Conservation (phyloP, 2,888 invertebrate genomes). For the Apamea crenata region DNA sequence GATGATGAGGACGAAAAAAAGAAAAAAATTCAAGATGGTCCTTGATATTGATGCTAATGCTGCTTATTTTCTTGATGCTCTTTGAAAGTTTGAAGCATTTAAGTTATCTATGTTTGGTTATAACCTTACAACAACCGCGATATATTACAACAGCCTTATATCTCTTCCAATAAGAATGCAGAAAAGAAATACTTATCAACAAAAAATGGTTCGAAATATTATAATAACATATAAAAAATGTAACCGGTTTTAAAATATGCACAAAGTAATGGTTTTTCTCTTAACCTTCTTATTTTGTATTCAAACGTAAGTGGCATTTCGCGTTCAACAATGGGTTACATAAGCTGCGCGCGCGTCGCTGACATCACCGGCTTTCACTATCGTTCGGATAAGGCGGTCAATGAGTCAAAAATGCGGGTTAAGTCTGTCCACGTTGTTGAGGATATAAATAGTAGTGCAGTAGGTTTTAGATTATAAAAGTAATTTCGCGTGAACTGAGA, state of each 20-base stretch:
- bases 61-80: background rate
- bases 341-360: slow-evolving; percentile 60
- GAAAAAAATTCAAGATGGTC: no score
- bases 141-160: background rate
- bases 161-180: background rate
- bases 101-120: background rate
- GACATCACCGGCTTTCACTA: slow-evolving; percentile 68
- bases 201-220: slow-evolving; percentile 6
- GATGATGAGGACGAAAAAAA: background rate
- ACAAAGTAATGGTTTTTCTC: background rate
- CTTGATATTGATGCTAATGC: background rate
- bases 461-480: background rate
- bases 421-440: slow-evolving; percentile 28
- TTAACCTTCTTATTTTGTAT: slow-evolving; percentile 48
- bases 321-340: slow-evolving; percentile 63
- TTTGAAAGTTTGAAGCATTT: background rate
- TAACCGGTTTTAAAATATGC: slow-evolving; percentile 38
- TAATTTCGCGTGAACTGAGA: background rate
- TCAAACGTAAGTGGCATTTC: slow-evolving; percentile 41
- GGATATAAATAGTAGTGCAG: slow-evolving; percentile 21
- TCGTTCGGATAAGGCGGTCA: slow-evolving; percentile 66
- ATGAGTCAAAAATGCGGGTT: slow-evolving; percentile 67
- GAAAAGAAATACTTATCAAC: background rate
- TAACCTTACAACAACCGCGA: background rate
- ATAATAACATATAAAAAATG: slow-evolving; percentile 2